These are phyloP conservation scores for Nomada ferruginata DNA, from an alignment of 2,888 invertebrate genomes.

Conservation along the genomic window DNA sequence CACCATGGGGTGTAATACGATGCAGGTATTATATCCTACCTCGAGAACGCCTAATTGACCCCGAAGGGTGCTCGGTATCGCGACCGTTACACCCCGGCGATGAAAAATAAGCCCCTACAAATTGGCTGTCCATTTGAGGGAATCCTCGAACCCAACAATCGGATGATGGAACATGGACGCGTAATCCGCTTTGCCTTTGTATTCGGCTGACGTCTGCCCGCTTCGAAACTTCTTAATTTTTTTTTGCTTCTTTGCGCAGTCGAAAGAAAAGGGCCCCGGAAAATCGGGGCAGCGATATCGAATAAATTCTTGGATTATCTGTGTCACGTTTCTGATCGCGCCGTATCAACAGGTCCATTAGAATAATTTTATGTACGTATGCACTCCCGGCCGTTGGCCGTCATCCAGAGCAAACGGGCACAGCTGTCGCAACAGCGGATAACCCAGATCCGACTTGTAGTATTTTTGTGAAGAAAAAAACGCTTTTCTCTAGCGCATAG, in stretches of 20 bases:
- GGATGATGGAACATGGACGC: constrained; percentile 25
- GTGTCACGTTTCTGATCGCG: not conserved
- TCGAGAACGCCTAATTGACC: constrained; percentile 69
- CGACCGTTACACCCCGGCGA: constrained; percentile 62
- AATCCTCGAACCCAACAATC: constrained; percentile 42
- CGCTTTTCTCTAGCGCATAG: constrained; percentile 9
- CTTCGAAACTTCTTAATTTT: not conserved
- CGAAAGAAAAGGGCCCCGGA: too few relatives aligned
- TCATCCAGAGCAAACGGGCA: constrained; percentile 38
- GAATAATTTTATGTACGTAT: constrained; percentile 13
- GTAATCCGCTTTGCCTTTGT: constrained; percentile 49
- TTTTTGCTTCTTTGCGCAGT: not conserved
- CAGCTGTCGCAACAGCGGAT: constrained; percentile 55
- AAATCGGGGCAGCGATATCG: not conserved
- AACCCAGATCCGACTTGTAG: constrained; percentile 40
- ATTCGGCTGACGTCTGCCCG: not conserved
- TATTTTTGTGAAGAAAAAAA: constrained; percentile 22
- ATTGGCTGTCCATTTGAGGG: constrained; percentile 55
- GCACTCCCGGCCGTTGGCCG: constrained; percentile 9
- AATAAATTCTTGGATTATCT: not conserved
- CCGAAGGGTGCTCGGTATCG: constrained; percentile 58
- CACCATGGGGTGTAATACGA: constrained; percentile 63
- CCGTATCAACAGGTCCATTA: not conserved
- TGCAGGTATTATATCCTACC: constrained; percentile 61
- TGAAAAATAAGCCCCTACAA: constrained; percentile 54